These are phyloP conservation scores for Phrixothrix hirtus DNA, from an alignment of 2,888 invertebrate genomes.

Conservation along the genomic window DNA sequence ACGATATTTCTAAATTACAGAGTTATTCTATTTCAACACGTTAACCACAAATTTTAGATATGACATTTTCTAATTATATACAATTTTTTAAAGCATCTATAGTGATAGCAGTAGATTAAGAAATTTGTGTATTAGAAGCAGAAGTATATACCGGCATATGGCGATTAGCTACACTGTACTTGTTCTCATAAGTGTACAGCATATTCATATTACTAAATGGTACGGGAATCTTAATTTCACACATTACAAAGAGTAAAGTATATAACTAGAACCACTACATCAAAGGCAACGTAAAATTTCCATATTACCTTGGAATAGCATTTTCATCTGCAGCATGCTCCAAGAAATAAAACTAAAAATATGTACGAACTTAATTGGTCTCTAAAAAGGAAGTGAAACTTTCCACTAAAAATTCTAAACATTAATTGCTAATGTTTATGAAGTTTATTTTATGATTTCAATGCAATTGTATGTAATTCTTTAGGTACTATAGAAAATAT, in stretches of 20 bases:
- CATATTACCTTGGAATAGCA: background rate
- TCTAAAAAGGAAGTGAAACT: background rate
- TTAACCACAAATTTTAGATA: too few relatives aligned
- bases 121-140: too few relatives aligned
- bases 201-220: background rate
- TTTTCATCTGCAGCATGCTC: too few relatives aligned
- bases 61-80: too few relatives aligned
- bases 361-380: background rate
- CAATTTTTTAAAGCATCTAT: too few relatives aligned
- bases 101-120: too few relatives aligned
- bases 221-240: background rate
- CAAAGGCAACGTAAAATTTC: background rate
- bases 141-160: too few relatives aligned
- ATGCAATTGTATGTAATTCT: too few relatives aligned
- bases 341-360: too few relatives aligned
- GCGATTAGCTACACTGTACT: background rate
- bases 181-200: background rate
- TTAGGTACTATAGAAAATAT: too few relatives aligned
- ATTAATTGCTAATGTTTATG: background rate
- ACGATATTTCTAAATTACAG: conserved; percentile 32
- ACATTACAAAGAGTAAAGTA: background rate
- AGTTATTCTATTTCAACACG: conserved; percentile 15
- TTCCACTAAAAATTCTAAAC: background rate
- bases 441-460: too few relatives aligned
- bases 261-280: background rate